A percentile compares a stretch with the other conserved stretches of the same genome.
Evolutionary conservation across 2,113 vertebrate genomes (phyloP).

Genomic region (Gambusia holbrooki): DNA sequence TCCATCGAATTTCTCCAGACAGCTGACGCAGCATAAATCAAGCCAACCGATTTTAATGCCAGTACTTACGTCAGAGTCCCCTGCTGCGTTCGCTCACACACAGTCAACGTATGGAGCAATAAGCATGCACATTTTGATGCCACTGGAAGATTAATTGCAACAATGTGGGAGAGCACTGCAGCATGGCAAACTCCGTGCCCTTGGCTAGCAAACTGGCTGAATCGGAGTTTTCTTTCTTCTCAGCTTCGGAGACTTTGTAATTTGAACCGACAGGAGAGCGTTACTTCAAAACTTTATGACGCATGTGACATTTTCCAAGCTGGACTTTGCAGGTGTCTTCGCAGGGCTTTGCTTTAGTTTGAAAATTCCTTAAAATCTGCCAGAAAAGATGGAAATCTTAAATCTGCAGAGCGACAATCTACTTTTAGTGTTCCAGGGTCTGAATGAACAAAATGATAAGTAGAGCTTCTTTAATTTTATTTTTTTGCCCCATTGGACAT

Average conservation of each 20-base stretch:
- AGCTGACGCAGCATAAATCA: constrained; percentile 41
- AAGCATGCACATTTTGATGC: constrained; percentile 8
- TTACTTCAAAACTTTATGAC: background rate
- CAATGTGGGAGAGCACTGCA: constrained; percentile 9
- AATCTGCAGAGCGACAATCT: background rate
- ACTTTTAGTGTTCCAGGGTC: too few relatives aligned
- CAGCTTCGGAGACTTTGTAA: constrained; percentile 6
- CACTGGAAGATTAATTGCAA: constrained; percentile 32
- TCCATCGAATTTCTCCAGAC: constrained; percentile 42
- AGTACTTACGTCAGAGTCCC: constrained; percentile 57
- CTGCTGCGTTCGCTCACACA: constrained; percentile 37
- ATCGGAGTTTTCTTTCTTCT: background rate
- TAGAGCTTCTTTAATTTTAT: background rate
- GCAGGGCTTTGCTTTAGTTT: background rate
- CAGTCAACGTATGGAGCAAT: background rate
- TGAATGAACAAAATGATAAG: too few relatives aligned
- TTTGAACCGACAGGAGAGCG: constrained; percentile 21
- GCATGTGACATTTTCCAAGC: constrained; percentile 10
- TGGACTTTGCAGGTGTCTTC: constrained; percentile 22
- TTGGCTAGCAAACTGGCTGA: constrained; percentile 4
- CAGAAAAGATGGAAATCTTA: background rate
- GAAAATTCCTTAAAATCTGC: constrained; percentile 37
- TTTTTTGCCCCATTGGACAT: too few relatives aligned
- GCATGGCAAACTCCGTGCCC: constrained; percentile 15
- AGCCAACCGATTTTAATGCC: constrained; percentile 12